Evolutionary conservation across 2,888 invertebrate genomes (phyloP), one percentile per base, ranked within the genome.

Genomic region (Parelbella ahira): DNA sequence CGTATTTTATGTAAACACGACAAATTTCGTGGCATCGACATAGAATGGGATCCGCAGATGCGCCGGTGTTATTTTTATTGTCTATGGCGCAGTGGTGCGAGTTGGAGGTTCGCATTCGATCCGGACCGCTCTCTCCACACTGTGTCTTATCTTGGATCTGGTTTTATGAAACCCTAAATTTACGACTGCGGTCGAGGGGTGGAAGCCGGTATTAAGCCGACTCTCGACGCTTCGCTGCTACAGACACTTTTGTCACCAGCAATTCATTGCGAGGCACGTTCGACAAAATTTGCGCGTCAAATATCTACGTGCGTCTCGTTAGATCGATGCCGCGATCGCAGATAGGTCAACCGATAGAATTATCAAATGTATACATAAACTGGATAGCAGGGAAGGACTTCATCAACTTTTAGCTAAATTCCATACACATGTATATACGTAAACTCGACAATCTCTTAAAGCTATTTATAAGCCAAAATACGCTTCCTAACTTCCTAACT

Each of bases 151-250:
- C 87, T 87, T 73, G 63, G 69, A 87, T 87, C 87, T 84, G 86
- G 86, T 87, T 86, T 87, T 87, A 87, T 87, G 86, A 87, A 87
- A 86, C 87, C 87, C 87, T 86, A 86, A 87, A 87, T 87, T 87
- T 87, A 87, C 86, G 87, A 86, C 80, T 86, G 82, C 64, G 80
- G 81, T 68, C 61, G 79, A 72, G 82, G 84, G 83, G 80, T 70
- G 74, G 81, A 74, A 75, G 80, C 64, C 68, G 63, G 72, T 74
- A 77, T 63, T 81, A 79, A 84, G 83, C 81, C 76, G 72, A 72
- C 78, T 76, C 79, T 79, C 76, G 74, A 71, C 74, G 72, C 49
- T 61, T 69, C 71, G 73, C 67, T 69, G 73, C 68, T 68, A 73
- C 78, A 76, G 82, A 81, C 79, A 82, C 83, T 86, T 82, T 84